These are phyloP conservation scores for Trypoxylus dichotomus DNA, from an alignment of 1,140 invertebrate genomes.

Conservation along the genomic window DNA sequence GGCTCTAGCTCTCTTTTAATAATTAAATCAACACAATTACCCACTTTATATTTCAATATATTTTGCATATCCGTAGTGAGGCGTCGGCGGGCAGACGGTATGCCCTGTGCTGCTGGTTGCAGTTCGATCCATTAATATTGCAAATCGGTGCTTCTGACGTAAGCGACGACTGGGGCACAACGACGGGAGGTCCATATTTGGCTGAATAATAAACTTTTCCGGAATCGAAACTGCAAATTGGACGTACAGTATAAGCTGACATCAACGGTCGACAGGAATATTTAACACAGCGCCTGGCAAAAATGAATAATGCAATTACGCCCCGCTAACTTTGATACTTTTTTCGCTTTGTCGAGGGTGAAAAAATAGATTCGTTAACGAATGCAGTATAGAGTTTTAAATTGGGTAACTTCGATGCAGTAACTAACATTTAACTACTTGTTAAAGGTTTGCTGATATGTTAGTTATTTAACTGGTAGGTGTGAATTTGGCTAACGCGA, in stretches of 20 bases:
- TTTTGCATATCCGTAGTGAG: constrained; percentile 5
- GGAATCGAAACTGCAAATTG: neutral
- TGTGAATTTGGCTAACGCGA: too few relatives aligned
- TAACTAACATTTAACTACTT: too few relatives aligned
- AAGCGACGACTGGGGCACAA: neutral
- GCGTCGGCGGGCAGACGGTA: neutral
- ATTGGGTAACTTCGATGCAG: too few relatives aligned
- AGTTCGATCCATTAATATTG: constrained; percentile 17
- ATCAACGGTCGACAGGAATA: neutral
- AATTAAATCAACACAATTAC: constrained; percentile 20
- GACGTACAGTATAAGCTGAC: neutral
- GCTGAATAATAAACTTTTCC: constrained; percentile 8
- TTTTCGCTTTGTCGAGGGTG: too few relatives aligned
- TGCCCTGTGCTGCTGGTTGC: neutral
- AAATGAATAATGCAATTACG: neutral
- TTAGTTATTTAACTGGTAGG: too few relatives aligned
- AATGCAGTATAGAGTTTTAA: too few relatives aligned
- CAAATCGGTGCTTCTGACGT: neutral
- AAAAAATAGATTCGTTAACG: too few relatives aligned
- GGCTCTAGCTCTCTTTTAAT: constrained; percentile 1
- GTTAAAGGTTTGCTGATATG: too few relatives aligned
- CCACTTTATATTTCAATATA: constrained; percentile 26
- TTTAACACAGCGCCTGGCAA: neutral
- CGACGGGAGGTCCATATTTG: neutral
- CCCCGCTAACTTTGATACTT: neutral